Conservation (phyloP, 2,888 invertebrate genomes). For the Eurois occulta region DNA sequence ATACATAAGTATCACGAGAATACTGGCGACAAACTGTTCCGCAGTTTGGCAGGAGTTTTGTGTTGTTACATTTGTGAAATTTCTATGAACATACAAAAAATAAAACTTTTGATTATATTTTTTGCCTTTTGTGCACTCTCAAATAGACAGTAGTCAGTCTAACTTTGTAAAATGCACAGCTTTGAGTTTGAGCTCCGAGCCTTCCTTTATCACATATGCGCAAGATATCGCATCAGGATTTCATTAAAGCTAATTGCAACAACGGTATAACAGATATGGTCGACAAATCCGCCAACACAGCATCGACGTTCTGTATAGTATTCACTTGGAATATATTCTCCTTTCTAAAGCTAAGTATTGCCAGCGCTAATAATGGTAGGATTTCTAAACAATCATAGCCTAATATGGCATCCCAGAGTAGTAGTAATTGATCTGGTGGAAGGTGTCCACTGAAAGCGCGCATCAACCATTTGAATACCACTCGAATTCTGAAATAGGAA, state of each 20-base stretch:
- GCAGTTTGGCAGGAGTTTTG: no score
- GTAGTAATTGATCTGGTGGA: slow-evolving; percentile 97
- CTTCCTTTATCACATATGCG: slow-evolving; percentile 53
- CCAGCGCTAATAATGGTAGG: slow-evolving; percentile 95
- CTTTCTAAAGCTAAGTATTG: slow-evolving; percentile 96
- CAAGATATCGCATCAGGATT: slow-evolving; percentile 71
- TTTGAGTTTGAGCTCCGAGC: slow-evolving; percentile 29
- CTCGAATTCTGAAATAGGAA: slow-evolving; percentile 92
- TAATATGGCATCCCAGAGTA: slow-evolving; percentile 97
- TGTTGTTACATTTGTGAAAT: no score
- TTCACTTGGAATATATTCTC: slow-evolving; percentile 95
- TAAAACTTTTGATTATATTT: neutral
- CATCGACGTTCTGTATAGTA: slow-evolving; percentile 95
- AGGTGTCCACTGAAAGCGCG: slow-evolving; percentile 98
- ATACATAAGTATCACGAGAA: neutral
- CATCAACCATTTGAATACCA: slow-evolving; percentile 99
- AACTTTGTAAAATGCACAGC: neutral
- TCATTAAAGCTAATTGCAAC: slow-evolving; percentile 94
- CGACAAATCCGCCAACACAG: slow-evolving; percentile 96
- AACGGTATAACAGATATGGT: slow-evolving; percentile 96
- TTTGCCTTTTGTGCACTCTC: neutral
- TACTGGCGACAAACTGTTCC: no score
- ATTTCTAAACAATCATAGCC: slow-evolving; percentile 98
- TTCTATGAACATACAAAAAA: no score
- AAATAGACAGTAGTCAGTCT: slow-evolving; percentile 13